These are phyloP conservation scores for Anas platyrhynchos DNA, from an alignment of 2,113 vertebrate species.

Conservation along the genomic window DNA sequence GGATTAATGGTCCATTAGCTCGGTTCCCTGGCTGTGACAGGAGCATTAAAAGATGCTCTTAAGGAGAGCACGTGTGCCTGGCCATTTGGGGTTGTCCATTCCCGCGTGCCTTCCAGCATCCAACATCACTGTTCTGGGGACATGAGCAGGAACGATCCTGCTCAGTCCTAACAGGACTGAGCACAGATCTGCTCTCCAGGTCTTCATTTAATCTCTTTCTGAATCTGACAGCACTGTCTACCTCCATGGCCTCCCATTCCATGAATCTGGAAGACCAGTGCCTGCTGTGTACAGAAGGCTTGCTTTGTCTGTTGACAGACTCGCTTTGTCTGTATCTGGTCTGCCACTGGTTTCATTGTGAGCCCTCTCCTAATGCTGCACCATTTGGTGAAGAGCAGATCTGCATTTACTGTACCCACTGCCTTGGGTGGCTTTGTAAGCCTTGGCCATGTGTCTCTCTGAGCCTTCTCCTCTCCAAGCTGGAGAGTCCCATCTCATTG, in stretches of 20 bases:
- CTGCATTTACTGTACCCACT: not conserved
- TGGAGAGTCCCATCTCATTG: not conserved
- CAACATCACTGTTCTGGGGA: fast-evolving
- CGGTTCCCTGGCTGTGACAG: not conserved
- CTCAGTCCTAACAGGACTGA: fast-evolving
- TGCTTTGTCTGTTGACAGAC: not conserved
- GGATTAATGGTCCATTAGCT: not conserved
- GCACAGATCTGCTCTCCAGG: not conserved
- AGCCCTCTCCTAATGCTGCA: not conserved
- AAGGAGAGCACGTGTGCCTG: not conserved
- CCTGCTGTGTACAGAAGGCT: not conserved
- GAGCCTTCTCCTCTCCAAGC: not conserved
- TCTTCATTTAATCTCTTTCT: not conserved
- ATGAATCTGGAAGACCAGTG: too few relatives aligned
- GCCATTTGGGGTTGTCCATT: not conserved
- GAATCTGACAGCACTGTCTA: not conserved
- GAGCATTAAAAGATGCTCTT: not conserved
- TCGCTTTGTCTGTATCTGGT: not conserved
- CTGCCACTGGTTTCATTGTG: not conserved
- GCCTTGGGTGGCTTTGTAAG: not conserved
- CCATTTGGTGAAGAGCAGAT: not conserved
- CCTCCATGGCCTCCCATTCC: not conserved
- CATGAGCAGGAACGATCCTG: not conserved
- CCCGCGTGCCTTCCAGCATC: not conserved
- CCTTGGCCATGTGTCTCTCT: not conserved